A percentile compares a stretch with the other conserved stretches of the same genome.
Conservation (phyloP, 2,797 vertebrate genomes). For the Remorina albescens region DNA sequence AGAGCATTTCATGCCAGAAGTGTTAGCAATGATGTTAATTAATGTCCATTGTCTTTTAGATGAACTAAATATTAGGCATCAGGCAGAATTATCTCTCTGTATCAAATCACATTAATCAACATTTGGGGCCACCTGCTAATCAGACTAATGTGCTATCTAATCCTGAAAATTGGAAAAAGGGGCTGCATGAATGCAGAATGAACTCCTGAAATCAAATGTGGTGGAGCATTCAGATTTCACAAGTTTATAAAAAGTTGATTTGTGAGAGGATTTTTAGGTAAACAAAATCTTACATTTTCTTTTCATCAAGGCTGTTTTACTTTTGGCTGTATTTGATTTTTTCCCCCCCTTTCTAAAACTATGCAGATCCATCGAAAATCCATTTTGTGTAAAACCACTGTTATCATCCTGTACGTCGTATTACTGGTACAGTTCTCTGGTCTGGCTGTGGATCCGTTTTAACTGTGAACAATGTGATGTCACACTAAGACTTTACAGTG, state of each 20-base stretch:
- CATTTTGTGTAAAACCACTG: neutral
- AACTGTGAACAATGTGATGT: neutral
- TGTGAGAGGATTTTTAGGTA: slow-evolving; percentile 35
- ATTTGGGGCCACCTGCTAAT: slow-evolving; percentile 73
- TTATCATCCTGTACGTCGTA: neutral
- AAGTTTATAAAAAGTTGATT: slow-evolving; percentile 31
- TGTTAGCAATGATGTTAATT: slow-evolving; percentile 69
- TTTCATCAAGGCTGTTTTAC: slow-evolving; percentile 1
- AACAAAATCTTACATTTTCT: slow-evolving; percentile 3
- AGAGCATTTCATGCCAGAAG: slow-evolving; percentile 68
- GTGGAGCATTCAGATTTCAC: slow-evolving; percentile 23
- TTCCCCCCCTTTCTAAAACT: neutral
- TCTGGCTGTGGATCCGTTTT: slow-evolving; percentile 4
- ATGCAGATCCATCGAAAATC: slow-evolving; percentile 3
- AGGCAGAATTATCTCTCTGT: slow-evolving; percentile 65
- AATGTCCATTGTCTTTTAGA: slow-evolving; percentile 76
- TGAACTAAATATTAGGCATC: slow-evolving; percentile 71
- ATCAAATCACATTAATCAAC: slow-evolving; percentile 74
- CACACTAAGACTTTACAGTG: slow-evolving; percentile 4
- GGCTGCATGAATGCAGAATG: slow-evolving; percentile 45
- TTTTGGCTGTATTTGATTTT: neutral
- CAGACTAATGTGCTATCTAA: slow-evolving; percentile 56
- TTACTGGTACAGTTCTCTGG: neutral
- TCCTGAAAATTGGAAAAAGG: slow-evolving; percentile 50
- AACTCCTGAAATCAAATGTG: slow-evolving; percentile 44